Evolutionary conservation across 2,797 vertebrate species (phyloP), one percentile per base, ranked within the genome.

Genomic region (Esox masquinongy): DNA sequence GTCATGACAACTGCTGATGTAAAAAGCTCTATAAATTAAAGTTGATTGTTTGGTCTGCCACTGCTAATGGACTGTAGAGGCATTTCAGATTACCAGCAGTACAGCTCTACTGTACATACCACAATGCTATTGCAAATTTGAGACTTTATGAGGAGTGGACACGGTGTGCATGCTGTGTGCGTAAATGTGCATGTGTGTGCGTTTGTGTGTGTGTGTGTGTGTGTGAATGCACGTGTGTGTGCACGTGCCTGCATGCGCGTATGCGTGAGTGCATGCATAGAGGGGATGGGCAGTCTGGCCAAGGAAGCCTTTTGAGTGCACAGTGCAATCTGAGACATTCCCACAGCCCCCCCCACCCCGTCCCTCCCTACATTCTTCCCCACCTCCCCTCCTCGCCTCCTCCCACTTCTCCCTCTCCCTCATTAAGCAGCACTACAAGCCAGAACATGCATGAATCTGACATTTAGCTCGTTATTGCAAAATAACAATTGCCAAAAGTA

Each of bases 241-340:
- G 56, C 3, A 22, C 22, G n/a, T 59, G 56, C 11, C 2, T 22
- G 53, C n/a, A 22, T 11, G 53, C n/a, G 53, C 9, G 53, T 1
- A n/a, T 22, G 53, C 8, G 19, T 56, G n/a, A 0, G 53, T 1
- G n/a, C 2, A 22, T 3, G 53, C 0, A 16, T 8, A 1, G n/a
- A 0, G n/a, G 56, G 56, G 22, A 24, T 11, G 22, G 56, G 56
- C 22, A 24, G 11, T 24, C 56, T 61, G 56, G 22, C 56, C 56
- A 61, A 61, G 22, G 56, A 61, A 61, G 56, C 56, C 56, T 61
- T 61, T 61, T 61, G 56, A 61, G 56, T 61, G 56, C 56, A 61
- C n/a, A 61, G 56, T 24, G 56, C 56, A 61, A 61, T 61, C 22
- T 61, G 56, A 61, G 56, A 61, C 56, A 8, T 61, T 61, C 56